Conservation (phyloP, 2,888 invertebrate species). For the Morpho deidamia region DNA sequence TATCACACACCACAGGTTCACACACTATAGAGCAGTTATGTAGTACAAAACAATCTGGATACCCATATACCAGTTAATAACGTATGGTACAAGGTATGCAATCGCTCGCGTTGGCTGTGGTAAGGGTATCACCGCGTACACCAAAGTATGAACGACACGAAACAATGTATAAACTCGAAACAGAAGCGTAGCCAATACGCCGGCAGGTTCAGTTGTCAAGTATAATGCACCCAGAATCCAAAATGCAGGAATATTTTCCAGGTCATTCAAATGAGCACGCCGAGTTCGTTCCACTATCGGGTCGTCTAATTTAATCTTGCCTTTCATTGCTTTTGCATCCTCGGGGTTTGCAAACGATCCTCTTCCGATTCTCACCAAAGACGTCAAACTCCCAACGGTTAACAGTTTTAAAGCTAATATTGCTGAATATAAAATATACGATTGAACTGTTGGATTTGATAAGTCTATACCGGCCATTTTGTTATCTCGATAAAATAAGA, state of each 20-base stretch:
- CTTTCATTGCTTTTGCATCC: slow-evolving; percentile 43
- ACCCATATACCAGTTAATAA: slow-evolving; percentile 55
- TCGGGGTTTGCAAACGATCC: slow-evolving; percentile 56
- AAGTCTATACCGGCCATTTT: slow-evolving; percentile 21
- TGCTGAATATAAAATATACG: slow-evolving; percentile 56
- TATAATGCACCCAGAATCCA: slow-evolving; percentile 80
- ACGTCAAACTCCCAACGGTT: slow-evolving; percentile 40
- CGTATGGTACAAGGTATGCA: slow-evolving; percentile 44
- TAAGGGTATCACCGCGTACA: slow-evolving; percentile 79
- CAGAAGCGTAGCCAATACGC: slow-evolving; percentile 49
- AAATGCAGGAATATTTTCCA: slow-evolving; percentile 85
- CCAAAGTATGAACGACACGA: slow-evolving; percentile 80
- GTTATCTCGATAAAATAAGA: neutral
- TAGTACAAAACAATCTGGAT: slow-evolving; percentile 42
- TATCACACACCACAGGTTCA: too few species aligned
- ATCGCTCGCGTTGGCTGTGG: slow-evolving; percentile 75
- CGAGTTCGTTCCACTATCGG: slow-evolving; percentile 52
- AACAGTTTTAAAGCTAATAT: slow-evolving; percentile 55
- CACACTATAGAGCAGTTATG: slow-evolving; percentile 21
- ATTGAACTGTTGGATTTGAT: slow-evolving; percentile 37
- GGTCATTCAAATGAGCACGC: slow-evolving; percentile 83
- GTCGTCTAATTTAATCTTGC: slow-evolving; percentile 57
- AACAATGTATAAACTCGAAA: slow-evolving; percentile 74
- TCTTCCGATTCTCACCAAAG: slow-evolving; percentile 35
- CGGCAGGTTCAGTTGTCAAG: slow-evolving; percentile 76